Evolutionary conservation across 2,113 vertebrate genomes (phyloP), one percentile per base, ranked within the genome.

Genomic region (Ceratotherium simum): DNA sequence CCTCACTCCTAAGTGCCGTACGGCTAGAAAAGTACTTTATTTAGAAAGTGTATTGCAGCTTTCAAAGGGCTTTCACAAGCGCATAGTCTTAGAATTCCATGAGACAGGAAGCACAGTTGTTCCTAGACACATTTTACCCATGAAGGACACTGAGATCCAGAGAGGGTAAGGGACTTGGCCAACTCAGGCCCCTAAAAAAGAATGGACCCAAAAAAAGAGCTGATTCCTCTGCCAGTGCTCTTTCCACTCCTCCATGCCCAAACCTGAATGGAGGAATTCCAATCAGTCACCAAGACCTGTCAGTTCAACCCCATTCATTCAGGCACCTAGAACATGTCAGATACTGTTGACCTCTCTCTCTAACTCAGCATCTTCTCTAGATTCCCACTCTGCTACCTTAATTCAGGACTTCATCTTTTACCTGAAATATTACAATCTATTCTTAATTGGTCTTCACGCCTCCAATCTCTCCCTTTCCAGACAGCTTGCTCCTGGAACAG

Each of bases 1-100:
- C 33, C 67, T 7, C 17, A 12, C 78, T 16, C 51, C 64, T 51
- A 29, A 48, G 6, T 11, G 2, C 4, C 0, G 0, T 23, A 17
- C 18, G 12, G 18, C 2, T 10, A 78, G 46, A 7, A 76, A 69
- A 51, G 0, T 1, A 9, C 13, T 3, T 3, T n/a, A 4, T 25
- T 48, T n/a, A 27, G n/a, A 51, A 14, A 13, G 27, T 0, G 0
- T 3, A 23, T 0, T 16, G 25, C 85, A 6, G 39, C 33, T 86
- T 86, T 60, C 20, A 54, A 95, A 36, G 14, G 29, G n/a, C 46
- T 72, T 56, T 46, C 64, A 21, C 70, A 70, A 58, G 36, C 4
- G 29, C 1, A 2, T 8, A n/a, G 21, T 54, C 80, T 81, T 13
- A 48, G 58, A 62, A 62, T 48, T 65, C n/a, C 46, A 16, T 0